Percentiles rank a stretch among this genome's conserved stretches.
Conservation (phyloP, 2,888 invertebrate genomes). For the Acleris holmiana region DNA sequence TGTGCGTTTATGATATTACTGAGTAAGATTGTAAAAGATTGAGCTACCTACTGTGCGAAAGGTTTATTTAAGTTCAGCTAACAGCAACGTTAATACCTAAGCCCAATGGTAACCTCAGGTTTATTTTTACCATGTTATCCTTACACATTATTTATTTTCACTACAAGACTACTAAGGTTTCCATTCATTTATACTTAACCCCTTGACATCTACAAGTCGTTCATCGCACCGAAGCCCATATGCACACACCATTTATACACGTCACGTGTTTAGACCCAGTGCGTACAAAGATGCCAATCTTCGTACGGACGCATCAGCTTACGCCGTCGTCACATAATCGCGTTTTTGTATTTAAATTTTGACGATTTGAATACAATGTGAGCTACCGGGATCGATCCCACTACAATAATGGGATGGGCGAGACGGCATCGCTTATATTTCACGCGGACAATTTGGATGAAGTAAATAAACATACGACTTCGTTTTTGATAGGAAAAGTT, state of each 20-base stretch:
- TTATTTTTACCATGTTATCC: no score
- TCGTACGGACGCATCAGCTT: conserved; percentile 67
- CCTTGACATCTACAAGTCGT: no score
- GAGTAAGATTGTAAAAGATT: no score
- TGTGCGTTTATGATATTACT: no score
- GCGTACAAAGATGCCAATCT: conserved; percentile 74
- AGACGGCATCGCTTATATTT: conserved; percentile 48
- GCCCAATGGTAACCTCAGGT: no score
- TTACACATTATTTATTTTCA: no score
- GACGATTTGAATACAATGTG: conserved; percentile 81
- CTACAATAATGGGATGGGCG: conserved; percentile 72
- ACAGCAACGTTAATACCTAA: no score
- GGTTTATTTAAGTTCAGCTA: no score
- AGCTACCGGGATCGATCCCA: conserved; percentile 72
- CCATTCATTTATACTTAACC: no score
- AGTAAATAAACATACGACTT: not conserved
- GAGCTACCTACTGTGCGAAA: no score
- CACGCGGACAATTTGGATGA: conserved; percentile 29
- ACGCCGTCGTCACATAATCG: conserved; percentile 79
- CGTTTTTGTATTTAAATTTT: conserved; percentile 82
- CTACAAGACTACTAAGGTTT: no score
- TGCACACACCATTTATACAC: conserved; percentile 22
- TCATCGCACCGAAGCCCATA: not conserved
- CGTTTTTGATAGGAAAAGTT: no score
- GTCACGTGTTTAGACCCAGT: conserved; percentile 50